Evolutionary conservation across 2,797 vertebrate species (phyloP).

Genomic region (Trachurus trachurus): DNA sequence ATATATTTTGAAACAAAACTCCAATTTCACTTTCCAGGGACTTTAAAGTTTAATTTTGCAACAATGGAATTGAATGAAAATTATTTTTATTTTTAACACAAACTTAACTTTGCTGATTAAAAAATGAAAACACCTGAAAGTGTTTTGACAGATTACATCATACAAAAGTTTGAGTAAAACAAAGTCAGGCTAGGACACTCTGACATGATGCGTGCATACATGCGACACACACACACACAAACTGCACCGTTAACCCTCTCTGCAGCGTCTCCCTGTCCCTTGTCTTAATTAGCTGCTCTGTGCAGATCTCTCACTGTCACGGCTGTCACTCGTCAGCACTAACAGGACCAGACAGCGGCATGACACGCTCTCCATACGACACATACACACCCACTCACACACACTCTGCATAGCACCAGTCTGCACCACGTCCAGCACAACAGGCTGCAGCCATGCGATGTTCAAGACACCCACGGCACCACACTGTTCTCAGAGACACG

Average conservation of each 20-base stretch:
- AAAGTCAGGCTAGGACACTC: background rate
- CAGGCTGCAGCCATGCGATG: background rate
- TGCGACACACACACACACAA: background rate
- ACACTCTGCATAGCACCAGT: background rate
- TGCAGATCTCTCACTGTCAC: constrained; percentile 24
- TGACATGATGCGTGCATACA: too few relatives aligned
- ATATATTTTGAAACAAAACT: too few relatives aligned
- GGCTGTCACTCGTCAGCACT: constrained; percentile 34
- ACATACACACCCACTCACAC: constrained; percentile 15
- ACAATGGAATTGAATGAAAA: too few relatives aligned
- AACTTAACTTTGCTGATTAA: too few relatives aligned
- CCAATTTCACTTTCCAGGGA: too few relatives aligned
- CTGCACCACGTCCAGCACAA: background rate
- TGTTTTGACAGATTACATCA: too few relatives aligned
- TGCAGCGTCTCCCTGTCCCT: background rate
- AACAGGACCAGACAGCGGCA: constrained; percentile 32
- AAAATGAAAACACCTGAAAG: too few relatives aligned
- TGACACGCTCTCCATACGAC: constrained; percentile 7
- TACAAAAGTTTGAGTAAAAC: background rate
- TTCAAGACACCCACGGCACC: background rate
- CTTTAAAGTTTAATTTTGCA: too few relatives aligned
- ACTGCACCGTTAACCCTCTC: constrained; percentile 10
- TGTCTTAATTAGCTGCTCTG: constrained; percentile 31
- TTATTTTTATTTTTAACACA: too few relatives aligned
- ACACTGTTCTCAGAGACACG: background rate